phyloP scores from a whole-genome alignment of 2,113 vertebrate species.

The Entelurus aequoreus region DNA sequence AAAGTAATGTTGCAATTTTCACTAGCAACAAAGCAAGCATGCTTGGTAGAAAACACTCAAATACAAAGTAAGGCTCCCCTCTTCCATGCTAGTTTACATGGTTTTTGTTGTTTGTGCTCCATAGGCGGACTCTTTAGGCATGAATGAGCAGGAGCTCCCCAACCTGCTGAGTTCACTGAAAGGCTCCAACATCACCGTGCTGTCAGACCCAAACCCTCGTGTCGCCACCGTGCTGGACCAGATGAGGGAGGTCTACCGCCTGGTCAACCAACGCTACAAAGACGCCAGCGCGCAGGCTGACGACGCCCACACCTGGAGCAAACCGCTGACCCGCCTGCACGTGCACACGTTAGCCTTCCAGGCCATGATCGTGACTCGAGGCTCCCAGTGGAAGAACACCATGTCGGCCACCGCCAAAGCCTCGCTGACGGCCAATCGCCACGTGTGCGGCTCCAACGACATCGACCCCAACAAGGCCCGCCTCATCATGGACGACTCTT shows the following conservation, averaged over 20 bases:
- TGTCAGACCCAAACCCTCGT: slow-evolving; percentile 79
- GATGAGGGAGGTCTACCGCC: slow-evolving; percentile 78
- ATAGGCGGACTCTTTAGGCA: slow-evolving; percentile 76
- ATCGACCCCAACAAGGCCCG: slow-evolving; percentile 78
- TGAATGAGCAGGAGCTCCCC: slow-evolving; percentile 83
- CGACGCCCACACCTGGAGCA: slow-evolving; percentile 7
- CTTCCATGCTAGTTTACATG: too few relatives aligned
- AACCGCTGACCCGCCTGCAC: slow-evolving; percentile 73
- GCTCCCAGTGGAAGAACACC: slow-evolving; percentile 80
- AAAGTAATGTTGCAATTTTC: too few relatives aligned
- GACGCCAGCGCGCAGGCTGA: slow-evolving; percentile 6
- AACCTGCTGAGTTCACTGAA: slow-evolving; percentile 77
- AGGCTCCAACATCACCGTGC: slow-evolving; percentile 72
- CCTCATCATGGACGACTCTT: slow-evolving; percentile 82
- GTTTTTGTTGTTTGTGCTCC: slow-evolving; percentile 16
- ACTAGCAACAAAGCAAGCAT: too few relatives aligned
- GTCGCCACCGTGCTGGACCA: slow-evolving; percentile 80
- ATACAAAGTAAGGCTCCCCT: too few relatives aligned
- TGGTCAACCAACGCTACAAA: slow-evolving; percentile 64
- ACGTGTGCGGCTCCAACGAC: slow-evolving; percentile 78
- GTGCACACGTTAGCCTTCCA: slow-evolving; percentile 82
- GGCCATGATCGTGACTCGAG: slow-evolving; percentile 74
- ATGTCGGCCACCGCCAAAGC: slow-evolving; percentile 82
- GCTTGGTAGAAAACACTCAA: too few relatives aligned
- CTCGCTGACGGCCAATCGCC: slow-evolving; percentile 79